These are phyloP conservation scores for Shargacucullia verbasci DNA, from an alignment of 2,888 invertebrate species.

Conservation along the genomic window DNA sequence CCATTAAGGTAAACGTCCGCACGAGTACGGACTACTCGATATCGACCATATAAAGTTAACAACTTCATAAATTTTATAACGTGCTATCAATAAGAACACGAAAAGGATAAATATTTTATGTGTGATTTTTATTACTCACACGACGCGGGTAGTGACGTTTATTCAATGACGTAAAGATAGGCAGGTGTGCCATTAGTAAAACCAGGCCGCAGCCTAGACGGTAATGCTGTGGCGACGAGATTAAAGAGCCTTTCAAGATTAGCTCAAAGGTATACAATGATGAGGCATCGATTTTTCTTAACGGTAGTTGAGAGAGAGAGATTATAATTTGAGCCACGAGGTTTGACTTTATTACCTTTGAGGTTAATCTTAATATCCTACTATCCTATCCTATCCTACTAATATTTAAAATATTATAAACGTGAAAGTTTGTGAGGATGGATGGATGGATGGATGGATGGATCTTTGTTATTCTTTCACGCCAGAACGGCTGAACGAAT, in stretches of 20 bases:
- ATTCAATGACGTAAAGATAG: slow-evolving; percentile 57
- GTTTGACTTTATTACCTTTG: background rate
- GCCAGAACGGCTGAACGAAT: no score
- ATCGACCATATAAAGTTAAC: slow-evolving; percentile 76
- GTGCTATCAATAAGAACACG: slow-evolving; percentile 77
- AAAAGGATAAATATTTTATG: slow-evolving; percentile 77
- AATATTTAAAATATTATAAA: no score
- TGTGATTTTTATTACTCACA: slow-evolving; percentile 66
- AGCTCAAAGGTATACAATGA: slow-evolving; percentile 42
- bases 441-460: no score
- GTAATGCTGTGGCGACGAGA: slow-evolving; percentile 23
- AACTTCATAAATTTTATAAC: slow-evolving; percentile 82
- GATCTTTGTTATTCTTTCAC: no score
- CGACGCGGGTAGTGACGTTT: slow-evolving; percentile 53
- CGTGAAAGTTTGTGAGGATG: no score
- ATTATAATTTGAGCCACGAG: slow-evolving; percentile 30
- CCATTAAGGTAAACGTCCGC: slow-evolving; percentile 55
- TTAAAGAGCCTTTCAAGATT: slow-evolving; percentile 37
- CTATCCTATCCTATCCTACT: no score
- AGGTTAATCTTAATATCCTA: no score
- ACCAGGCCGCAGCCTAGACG: slow-evolving; percentile 12
- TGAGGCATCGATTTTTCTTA: slow-evolving; percentile 33
- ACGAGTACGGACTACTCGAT: slow-evolving; percentile 60
- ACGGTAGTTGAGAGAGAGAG: slow-evolving; percentile 19
- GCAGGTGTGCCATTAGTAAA: slow-evolving; percentile 47